These are phyloP conservation scores for Bombycilla garrulus DNA, from an alignment of 2,113 vertebrate genomes.

Conservation along the genomic window DNA sequence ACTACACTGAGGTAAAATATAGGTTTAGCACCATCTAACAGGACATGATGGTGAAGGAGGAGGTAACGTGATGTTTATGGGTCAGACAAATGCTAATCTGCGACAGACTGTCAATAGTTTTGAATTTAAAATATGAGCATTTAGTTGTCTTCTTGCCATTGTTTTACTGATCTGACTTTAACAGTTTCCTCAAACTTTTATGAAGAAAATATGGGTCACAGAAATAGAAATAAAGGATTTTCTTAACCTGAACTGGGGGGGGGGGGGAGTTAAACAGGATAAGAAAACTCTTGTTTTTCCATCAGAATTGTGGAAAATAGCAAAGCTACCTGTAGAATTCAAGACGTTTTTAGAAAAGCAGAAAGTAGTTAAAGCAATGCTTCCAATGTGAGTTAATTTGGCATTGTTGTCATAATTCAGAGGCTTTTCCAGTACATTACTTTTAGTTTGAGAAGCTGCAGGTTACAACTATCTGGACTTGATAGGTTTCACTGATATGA, in stretches of 20 bases:
- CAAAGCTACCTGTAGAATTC: not conserved
- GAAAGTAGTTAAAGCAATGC: not conserved
- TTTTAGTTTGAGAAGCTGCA: not conserved
- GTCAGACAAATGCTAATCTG: not conserved
- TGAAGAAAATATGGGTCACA: not conserved
- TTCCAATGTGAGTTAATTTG: not conserved
- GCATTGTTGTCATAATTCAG: not conserved
- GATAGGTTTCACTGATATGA: not conserved
- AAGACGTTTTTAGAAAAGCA: not conserved
- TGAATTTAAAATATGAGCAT: not conserved
- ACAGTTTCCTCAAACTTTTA: not conserved
- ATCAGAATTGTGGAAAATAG: not conserved
- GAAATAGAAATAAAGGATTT: not conserved
- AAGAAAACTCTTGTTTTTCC: not conserved
- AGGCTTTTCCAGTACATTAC: not conserved
- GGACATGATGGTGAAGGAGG: not conserved
- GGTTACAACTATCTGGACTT: not conserved
- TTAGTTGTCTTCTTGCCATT: not conserved
- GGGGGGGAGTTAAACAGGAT: not conserved
- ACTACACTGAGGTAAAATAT: not conserved
- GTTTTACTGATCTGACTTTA: not conserved
- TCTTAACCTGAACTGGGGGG: not conserved
- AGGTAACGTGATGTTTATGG: not conserved
- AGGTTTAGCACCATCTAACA: not conserved
- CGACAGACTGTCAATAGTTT: not conserved